Conservation (phyloP, 2,113 vertebrate species). For the Fregetta grallaria region DNA sequence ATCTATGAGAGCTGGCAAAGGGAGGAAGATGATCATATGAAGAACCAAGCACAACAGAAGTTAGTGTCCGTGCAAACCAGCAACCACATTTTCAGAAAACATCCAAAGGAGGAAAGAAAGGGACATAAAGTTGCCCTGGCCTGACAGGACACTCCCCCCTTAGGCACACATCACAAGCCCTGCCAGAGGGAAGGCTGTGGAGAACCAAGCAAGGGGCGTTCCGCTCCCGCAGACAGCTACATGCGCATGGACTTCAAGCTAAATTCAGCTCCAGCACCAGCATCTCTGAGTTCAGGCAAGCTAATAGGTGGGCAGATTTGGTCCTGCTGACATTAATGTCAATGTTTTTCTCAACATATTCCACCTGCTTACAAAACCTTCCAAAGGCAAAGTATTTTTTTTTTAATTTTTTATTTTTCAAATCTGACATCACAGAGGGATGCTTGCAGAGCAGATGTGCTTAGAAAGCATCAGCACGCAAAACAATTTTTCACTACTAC, state of each 20-base stretch:
- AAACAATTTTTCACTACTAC: neutral
- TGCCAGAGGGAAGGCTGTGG: neutral
- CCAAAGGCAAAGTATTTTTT: neutral
- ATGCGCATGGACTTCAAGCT: neutral
- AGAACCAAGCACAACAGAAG: neutral
- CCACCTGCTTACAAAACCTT: neutral
- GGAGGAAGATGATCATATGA: rapidly evolving
- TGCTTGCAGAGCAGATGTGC: constrained; percentile 27
- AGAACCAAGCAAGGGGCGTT: neutral
- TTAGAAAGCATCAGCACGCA: neutral
- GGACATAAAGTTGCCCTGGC: neutral
- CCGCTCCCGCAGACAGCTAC: neutral
- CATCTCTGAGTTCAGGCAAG: neutral
- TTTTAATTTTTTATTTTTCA: neutral
- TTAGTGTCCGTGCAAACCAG: neutral
- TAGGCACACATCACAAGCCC: neutral
- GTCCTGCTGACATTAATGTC: neutral
- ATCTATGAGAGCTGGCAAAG: neutral
- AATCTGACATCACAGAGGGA: constrained; percentile 24
- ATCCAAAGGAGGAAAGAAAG: neutral
- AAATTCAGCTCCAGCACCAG: neutral
- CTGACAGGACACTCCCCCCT: neutral
- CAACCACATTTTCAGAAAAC: neutral
- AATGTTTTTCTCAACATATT: neutral
- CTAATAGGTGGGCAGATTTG: neutral